Conservation (phyloP, 2,888 invertebrate genomes). For the Danaus chrysippus region DNA sequence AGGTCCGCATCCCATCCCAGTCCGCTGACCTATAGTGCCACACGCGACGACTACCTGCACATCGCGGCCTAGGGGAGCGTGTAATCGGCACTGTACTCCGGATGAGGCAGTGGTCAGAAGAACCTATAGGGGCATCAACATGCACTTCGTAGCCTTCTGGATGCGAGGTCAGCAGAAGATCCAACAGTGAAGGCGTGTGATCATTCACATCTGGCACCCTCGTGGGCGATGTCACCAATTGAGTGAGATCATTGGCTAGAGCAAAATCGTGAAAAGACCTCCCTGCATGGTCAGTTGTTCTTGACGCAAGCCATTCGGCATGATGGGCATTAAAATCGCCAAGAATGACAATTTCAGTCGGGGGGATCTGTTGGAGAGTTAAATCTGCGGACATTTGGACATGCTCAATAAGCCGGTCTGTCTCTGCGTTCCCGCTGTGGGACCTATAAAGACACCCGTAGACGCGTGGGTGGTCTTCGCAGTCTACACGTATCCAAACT, state of each 20-base stretch:
- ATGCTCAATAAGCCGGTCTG: background rate
- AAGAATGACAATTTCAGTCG: conserved; percentile 5
- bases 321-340: conserved; percentile 8
- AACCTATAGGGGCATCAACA: background rate
- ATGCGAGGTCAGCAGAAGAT: conserved; percentile 3
- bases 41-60: background rate
- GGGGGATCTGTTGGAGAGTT: conserved; percentile 8
- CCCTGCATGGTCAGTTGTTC: conserved; percentile 11
- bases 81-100: background rate
- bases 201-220: conserved; percentile 8
- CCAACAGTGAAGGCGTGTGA: conserved; percentile 11
- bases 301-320: conserved; percentile 1
- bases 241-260: conserved; percentile 4
- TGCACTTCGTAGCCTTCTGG: background rate
- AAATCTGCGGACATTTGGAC: background rate
- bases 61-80: background rate
- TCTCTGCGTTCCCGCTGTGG: background rate
- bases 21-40: too few relatives aligned
- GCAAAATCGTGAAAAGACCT: conserved; percentile 8
- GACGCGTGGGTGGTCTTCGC: too few relatives aligned
- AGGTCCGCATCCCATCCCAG: background rate
- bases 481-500: too few relatives aligned
- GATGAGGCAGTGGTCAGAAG: background rate
- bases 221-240: conserved; percentile 3
- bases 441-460: background rate